Base-by-base conservation (phyloP, 2,888 invertebrate genomes). In the Eudemis profundana region DNA sequence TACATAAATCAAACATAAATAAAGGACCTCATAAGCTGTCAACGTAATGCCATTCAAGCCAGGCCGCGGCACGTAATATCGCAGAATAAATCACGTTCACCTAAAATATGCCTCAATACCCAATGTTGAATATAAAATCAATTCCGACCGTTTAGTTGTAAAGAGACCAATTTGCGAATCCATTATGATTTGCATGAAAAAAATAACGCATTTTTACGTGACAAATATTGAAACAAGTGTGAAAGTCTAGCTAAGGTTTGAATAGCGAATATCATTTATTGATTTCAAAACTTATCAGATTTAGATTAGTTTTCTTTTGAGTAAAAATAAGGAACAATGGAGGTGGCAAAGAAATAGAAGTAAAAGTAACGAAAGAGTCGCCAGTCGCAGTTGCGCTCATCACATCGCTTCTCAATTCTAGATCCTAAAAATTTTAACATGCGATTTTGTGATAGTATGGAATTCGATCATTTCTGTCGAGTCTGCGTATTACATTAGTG, bases 21-120 rank as follows among this genome's bases (percentile, higher is more conserved):
- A 90, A 89, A 88, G 88, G 86, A 86, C 85, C 90, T 89, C 87
- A 89, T 89, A 90, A 89, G 86, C 85, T 90, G 89, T 89, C 90
- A 89, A 85, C 87, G 83, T 89, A 89, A 89, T 89, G 83, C 90
- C 84, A 90, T 90, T 89, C 85, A 89, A 85, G 84, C 84, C 84
- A 81, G 74, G 77, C 81, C 79, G 77, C 85, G 87, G 87, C 86
- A 84, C 89, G 90, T 89, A 89, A 89, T 90, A 90, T 88, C 86
- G 78, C 78, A 72, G 82, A 86, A 90, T 91, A 90, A 90, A 90
- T 91, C 90, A 90, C 79, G 78, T 79, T 81, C 77, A 78, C 79
- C 84, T 87, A 85, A 90, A 90, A 90, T 89, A 90, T 87, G 86
- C 85, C 81, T 82, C 85, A 83, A 88, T 88, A 85, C 80, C 82